Evolutionary conservation across 2,888 invertebrate genomes (phyloP).

Genomic region (Caenorhabditis becei): DNA sequence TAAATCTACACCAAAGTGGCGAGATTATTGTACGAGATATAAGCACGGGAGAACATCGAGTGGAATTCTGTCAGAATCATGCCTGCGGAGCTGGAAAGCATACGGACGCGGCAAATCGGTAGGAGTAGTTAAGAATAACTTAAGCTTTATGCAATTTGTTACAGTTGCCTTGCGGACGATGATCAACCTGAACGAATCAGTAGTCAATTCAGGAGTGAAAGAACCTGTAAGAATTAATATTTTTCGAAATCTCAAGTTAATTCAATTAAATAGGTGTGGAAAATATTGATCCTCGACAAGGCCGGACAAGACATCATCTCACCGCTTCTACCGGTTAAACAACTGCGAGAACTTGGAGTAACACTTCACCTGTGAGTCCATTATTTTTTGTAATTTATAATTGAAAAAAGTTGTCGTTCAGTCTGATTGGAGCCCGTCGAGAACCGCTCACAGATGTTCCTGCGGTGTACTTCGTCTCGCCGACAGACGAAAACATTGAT

Average conservation of each 20-base stretch:
- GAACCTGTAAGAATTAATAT: conserved; percentile 77
- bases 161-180: conserved; percentile 79
- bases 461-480: conserved; percentile 97
- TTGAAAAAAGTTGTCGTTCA: conserved; percentile 59
- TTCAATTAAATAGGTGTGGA: conserved; percentile 48
- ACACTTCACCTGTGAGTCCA: conserved; percentile 93
- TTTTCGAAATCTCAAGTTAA: background rate
- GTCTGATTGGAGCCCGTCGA: conserved; percentile 83
- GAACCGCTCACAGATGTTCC: conserved; percentile 96
- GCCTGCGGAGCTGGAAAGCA: conserved; percentile 66
- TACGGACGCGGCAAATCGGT: conserved; percentile 73
- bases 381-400: background rate
- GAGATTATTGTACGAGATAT: conserved; percentile 17
- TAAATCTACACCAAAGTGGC: conserved; percentile 49
- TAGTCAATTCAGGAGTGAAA: conserved; percentile 73
- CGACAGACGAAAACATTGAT: conserved; percentile 95
- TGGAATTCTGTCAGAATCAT: conserved; percentile 16
- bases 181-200: conserved; percentile 80
- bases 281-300: conserved; percentile 93
- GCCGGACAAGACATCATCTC: conserved; percentile 98
- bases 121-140: background rate
- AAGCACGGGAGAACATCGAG: conserved; percentile 1
- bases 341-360: conserved; percentile 94
- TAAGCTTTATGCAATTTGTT: conserved; percentile 30
- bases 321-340: conserved; percentile 95